These are phyloP conservation scores for Tachina grossa DNA, from an alignment of 2,888 invertebrate species.

Conservation along the genomic window DNA sequence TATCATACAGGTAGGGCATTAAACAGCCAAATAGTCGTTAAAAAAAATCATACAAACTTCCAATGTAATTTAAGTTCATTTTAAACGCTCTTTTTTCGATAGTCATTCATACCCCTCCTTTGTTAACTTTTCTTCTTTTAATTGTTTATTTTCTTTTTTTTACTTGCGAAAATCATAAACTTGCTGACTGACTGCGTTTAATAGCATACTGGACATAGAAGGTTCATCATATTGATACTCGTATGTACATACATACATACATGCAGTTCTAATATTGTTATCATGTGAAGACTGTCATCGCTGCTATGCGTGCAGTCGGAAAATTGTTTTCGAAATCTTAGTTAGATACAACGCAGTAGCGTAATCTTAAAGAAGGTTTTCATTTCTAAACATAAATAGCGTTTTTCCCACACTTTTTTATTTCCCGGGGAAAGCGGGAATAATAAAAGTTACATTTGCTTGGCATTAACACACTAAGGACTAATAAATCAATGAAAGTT, in stretches of 20 bases:
- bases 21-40: slow-evolving; percentile 58
- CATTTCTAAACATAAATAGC: no score
- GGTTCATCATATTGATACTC: slow-evolving; percentile 9
- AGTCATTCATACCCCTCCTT: slow-evolving; percentile 63
- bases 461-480: no score
- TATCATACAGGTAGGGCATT: slow-evolving; percentile 72
- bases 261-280: slow-evolving; percentile 18
- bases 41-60: slow-evolving; percentile 61
- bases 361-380: no score
- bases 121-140: slow-evolving; percentile 42
- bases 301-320: not conserved
- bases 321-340: not conserved
- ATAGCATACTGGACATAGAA: slow-evolving; percentile 18
- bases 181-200: slow-evolving; percentile 43
- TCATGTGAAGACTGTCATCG: slow-evolving; percentile 22
- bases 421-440: no score
- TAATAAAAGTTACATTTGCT: no score
- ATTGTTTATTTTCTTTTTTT: slow-evolving; percentile 13
- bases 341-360: not conserved
- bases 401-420: no score
- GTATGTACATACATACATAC: slow-evolving; percentile 1
- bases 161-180: slow-evolving; percentile 55
- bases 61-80: slow-evolving; percentile 62
- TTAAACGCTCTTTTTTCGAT: slow-evolving; percentile 59
- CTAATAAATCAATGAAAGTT: no score